Evolutionary conservation across 2,888 invertebrate species (phyloP).

Genomic region (Lymantria dispar): DNA sequence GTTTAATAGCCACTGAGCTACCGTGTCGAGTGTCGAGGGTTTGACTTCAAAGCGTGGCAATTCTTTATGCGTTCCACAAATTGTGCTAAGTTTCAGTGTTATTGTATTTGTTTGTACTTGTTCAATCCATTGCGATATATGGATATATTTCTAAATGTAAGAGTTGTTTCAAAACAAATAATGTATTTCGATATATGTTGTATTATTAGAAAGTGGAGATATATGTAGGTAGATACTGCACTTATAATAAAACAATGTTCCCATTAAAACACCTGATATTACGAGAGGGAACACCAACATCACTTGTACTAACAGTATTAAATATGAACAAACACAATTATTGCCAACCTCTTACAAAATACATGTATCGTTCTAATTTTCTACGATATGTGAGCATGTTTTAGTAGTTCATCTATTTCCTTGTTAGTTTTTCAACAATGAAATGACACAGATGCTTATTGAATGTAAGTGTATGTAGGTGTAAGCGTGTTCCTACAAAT

Average conservation of each 20-base stretch:
- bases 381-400: conserved; percentile 22
- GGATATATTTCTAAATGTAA: no score
- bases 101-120: no score
- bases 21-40: no score
- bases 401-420: conserved; percentile 21
- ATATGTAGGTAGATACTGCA: conserved; percentile 6
- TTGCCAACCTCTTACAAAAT: conserved; percentile 29
- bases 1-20: no score
- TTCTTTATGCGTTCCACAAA: no score
- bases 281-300: conserved; percentile 12
- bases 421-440: conserved; percentile 22
- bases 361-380: conserved; percentile 31
- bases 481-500: conserved; percentile 1
- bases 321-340: conserved; percentile 19
- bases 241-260: conserved; percentile 25
- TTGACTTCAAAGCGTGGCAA: no score
- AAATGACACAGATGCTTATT: conserved; percentile 12
- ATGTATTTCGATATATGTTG: no score
- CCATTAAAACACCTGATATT: conserved; percentile 41
- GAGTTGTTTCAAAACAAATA: no score
- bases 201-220: conserved; percentile 24
- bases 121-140: no score
- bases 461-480: neutral
- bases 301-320: conserved; percentile 37
- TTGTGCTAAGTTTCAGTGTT: no score